Evolutionary conservation across 2,113 vertebrate genomes (phyloP), one percentile per base, ranked within the genome.

Genomic region (Dermatemys mawii): DNA sequence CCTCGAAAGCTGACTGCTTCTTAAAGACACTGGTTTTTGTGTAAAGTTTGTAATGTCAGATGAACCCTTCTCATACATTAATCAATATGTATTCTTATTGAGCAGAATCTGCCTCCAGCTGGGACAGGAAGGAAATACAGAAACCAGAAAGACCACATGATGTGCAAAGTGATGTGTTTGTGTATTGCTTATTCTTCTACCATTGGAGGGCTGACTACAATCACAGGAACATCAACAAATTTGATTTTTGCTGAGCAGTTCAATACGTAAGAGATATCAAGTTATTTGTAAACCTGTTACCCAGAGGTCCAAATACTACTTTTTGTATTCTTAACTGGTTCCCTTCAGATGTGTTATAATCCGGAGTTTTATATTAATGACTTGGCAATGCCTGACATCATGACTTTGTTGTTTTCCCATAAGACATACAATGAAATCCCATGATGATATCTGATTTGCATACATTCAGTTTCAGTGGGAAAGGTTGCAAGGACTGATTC

Each of bases 171-270:
- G 73, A 98, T 99, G 98, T 99, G 98, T 55, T 96, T 99, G 35
- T 98, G 98, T 88, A 97, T 99, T 32, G 98, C 99, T 90, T 99
- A 99, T 93, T 98, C 99, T 76, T 99, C 99, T 90, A 99, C 97
- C 91, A 99, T 99, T 10, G 99, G 99, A 14, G 99, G 99, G 54
- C 97, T 99, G 88, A 98, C 98, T 49, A 99, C 99, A 7, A 98
- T 99, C 95, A 99, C 99, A 0, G 99, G 99, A 94, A 99, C 99
- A 44, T 99, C 99, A 0, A 98, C 99, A 87, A 99, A 99, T 96
- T 96, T 99, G 96, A 99, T 99, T 96, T 99, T 99, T 94, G 35
- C 98, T 27, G 99, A 99, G 95, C 98, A 99, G 90, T 99, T 99
- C 92, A 98, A 98, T 88, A 96, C 92, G 99, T 99, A 98, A 98